Conservation (phyloP, 1,140 invertebrate genomes). For the Cydia amplana region DNA sequence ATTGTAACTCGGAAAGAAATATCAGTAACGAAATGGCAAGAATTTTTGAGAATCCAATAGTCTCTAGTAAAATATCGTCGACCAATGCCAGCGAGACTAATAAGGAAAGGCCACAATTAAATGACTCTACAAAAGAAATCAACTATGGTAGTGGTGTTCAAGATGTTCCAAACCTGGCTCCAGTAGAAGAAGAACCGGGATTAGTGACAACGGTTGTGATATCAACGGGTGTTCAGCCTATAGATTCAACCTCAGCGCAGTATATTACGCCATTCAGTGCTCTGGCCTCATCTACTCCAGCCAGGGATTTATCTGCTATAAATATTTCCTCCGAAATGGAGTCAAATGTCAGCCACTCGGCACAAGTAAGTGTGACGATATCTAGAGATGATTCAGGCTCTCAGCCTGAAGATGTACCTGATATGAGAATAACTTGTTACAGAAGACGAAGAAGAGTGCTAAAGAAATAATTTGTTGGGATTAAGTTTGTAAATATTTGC, state of each 20-base stretch:
- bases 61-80: not conserved
- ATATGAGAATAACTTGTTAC: constrained; percentile 68
- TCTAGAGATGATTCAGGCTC: constrained; percentile 6
- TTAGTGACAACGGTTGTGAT: constrained; percentile 17
- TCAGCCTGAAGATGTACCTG: constrained; percentile 51
- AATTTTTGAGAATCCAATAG: not conserved
- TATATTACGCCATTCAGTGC: constrained; percentile 41
- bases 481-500: constrained; percentile 6
- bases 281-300: constrained; percentile 65
- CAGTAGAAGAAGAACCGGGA: constrained; percentile 2
- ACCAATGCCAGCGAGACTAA: not conserved
- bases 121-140: not conserved
- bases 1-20: not conserved
- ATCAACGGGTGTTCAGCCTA: constrained; percentile 9
- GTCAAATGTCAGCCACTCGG: not conserved
- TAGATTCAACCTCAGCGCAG: constrained; percentile 13
- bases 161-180: constrained; percentile 11
- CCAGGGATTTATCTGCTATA: constrained; percentile 41
- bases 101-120: not conserved
- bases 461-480: constrained; percentile 40
- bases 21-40: constrained; percentile 7
- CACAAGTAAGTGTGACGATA: constrained; percentile 1
- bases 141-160: not conserved
- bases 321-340: constrained; percentile 10
- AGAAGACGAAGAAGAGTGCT: constrained; percentile 53